These are phyloP conservation scores for Arctia plantaginis DNA, from an alignment of 2,888 invertebrate species.

Conservation along the genomic window DNA sequence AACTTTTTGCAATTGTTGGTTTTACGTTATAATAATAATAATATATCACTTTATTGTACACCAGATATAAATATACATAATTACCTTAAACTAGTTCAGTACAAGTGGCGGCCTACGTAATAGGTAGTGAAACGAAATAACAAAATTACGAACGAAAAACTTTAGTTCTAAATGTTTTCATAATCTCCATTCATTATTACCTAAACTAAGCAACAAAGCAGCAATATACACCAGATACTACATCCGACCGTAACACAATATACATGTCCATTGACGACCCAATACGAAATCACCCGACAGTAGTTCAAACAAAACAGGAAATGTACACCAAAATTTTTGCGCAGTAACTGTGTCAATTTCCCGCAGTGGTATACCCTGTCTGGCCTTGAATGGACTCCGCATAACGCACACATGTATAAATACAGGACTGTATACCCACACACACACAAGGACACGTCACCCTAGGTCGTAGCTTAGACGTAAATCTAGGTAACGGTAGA, in stretches of 20 bases:
- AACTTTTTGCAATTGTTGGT: not conserved
- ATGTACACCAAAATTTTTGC: constrained; percentile 8
- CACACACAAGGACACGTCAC: constrained; percentile 28
- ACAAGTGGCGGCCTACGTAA: too few species aligned
- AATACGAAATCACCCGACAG: not conserved
- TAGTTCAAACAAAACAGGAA: not conserved
- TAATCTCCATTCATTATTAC: constrained; percentile 4
- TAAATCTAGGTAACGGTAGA: constrained; percentile 14
- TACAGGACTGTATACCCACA: constrained; percentile 20
- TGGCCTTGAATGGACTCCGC: constrained; percentile 54
- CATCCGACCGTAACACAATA: constrained; percentile 1
- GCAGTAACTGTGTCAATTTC: constrained; percentile 8
- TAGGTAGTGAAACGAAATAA: not conserved
- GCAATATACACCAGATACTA: not conserved
- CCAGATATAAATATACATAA: too few species aligned
- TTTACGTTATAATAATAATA: too few species aligned
- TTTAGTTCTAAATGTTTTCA: not conserved
- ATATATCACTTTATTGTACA: too few species aligned
- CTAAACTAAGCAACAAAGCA: not conserved
- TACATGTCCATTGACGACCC: constrained; percentile 19
- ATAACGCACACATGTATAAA: constrained; percentile 38
- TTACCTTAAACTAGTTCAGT: too few species aligned
- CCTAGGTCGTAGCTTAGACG: constrained; percentile 32
- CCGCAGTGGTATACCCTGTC: constrained; percentile 29
- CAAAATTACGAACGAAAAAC: not conserved